Conservation (phyloP, 2,888 invertebrate genomes). For the Yponomeuta cagnagella region DNA sequence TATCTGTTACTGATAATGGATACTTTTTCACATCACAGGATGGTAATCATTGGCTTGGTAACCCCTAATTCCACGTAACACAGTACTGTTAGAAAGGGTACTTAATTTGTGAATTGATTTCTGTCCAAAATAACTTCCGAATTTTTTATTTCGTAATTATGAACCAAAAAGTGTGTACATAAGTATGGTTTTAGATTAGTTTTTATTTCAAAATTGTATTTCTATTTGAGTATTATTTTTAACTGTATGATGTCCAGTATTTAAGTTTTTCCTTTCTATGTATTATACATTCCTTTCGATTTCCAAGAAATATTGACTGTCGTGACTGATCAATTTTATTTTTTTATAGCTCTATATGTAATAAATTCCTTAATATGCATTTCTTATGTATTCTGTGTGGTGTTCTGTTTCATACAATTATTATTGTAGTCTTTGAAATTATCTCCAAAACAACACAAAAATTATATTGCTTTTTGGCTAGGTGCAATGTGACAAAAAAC, state of each 20-base stretch:
- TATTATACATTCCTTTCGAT: slow-evolving; percentile 3
- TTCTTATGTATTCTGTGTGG: background rate
- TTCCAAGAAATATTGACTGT: background rate
- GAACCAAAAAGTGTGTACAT: slow-evolving; percentile 12
- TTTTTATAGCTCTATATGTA: background rate
- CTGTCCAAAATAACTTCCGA: slow-evolving; percentile 10
- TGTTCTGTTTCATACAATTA: background rate
- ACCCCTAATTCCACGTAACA: background rate
- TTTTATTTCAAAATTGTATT: background rate
- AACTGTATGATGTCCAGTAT: background rate
- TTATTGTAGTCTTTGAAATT: background rate
- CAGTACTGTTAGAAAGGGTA: slow-evolving; percentile 12
- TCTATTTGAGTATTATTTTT: slow-evolving; percentile 14
- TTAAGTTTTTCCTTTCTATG: background rate
- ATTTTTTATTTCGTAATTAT: background rate
- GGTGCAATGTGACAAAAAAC: slow-evolving; percentile 1
- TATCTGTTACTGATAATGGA: slow-evolving; percentile 14
- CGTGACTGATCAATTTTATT: background rate
- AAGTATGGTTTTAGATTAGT: background rate
- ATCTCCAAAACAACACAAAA: background rate
- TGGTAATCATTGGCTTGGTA: background rate
- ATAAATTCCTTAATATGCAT: background rate
- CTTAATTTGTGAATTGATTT: slow-evolving; percentile 6
- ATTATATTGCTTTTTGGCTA: background rate
- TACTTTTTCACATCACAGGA: background rate